These are phyloP conservation scores for Sebastolobus altivelis DNA, from an alignment of 2,797 vertebrate genomes.

Conservation along the genomic window DNA sequence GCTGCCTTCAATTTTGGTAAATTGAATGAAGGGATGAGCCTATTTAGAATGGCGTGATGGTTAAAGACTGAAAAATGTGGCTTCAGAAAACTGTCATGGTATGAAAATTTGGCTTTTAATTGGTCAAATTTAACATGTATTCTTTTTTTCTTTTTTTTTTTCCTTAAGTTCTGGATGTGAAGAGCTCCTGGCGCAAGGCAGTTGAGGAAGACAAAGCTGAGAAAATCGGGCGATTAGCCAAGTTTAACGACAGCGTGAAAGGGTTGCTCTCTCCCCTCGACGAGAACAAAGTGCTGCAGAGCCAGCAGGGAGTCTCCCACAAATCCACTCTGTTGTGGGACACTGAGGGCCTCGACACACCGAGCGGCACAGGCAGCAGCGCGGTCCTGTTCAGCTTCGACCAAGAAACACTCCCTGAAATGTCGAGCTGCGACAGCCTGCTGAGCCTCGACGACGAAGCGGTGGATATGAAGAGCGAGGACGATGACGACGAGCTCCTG, in stretches of 20 bases:
- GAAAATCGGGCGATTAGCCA: conserved; percentile 38
- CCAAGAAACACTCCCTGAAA: conserved; percentile 81
- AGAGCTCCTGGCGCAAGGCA: conserved; percentile 84
- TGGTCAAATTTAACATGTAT: neutral
- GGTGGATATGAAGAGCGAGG: conserved; percentile 39
- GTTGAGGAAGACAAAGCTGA: conserved; percentile 76
- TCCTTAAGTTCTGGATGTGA: conserved; percentile 77
- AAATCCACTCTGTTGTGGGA: conserved; percentile 70
- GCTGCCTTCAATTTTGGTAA: no score
- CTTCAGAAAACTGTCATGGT: neutral
- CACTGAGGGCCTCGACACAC: conserved; percentile 48
- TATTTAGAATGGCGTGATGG: neutral
- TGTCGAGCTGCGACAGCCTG: conserved; percentile 73
- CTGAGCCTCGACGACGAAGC: conserved; percentile 66
- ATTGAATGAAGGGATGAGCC: neutral
- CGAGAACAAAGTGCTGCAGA: conserved; percentile 1
- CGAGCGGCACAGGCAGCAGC: conserved; percentile 58
- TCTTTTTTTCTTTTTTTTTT: neutral
- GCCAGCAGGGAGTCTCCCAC: conserved; percentile 50
- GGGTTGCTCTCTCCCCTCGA: conserved; percentile 3
- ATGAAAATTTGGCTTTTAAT: neutral
- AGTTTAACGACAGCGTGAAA: conserved; percentile 15
- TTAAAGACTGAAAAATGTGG: neutral
- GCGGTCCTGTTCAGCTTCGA: conserved; percentile 75
- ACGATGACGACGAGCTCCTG: conserved; percentile 34